Base-by-base conservation (phyloP, 2,113 vertebrate genomes). In the Sinocyclocheilus maitianheensis region DNA sequence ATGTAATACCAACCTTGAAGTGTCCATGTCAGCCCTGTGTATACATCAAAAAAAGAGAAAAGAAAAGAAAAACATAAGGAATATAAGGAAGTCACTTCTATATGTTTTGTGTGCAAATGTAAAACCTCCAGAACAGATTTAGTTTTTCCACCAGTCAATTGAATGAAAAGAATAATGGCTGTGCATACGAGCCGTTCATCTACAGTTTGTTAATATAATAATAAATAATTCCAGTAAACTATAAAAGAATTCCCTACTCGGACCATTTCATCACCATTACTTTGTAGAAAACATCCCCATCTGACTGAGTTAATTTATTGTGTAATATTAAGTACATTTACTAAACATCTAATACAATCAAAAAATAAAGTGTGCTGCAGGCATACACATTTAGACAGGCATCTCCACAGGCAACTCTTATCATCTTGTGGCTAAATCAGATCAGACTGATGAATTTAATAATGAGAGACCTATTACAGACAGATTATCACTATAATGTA, bases 1-100 rank as follows among this genome's bases (percentile, higher is more conserved):
- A 88, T 83, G 74, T 78, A 88, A 88, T 55, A 63, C 81, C 14
- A 26, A 51, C 82, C 14, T 62, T 26, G 37, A 83, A 83, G 51
- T 85, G 84, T 63, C n/a, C 51, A 9, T 71, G 62, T 78, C 51
- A 51, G 63, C 46, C 65, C 22, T 48, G n/a, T 11, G 11, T 63
- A 26, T 84, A 13, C 65, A 13, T 1, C 22, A 18, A 55, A 55
- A 55, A 20, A 55, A 58, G 2, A 20, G 7, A 55, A 5, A 58
- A 34, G 30, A 3, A 34, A 34, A 34, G 30, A 20, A 58, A 2
- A 20, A 20, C 6, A 2, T 26, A n/a, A n/a, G n/a, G n/a, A n/a
- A 58, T 20, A 20, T 20, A 58, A 55, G 53, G 0, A 58, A 58
- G 18, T 8, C 55, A 58, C 18, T 58, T 60, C 20, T 60, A 22